These are phyloP conservation scores for Nomada hirtipes DNA, from an alignment of 2,888 invertebrate species.

Conservation along the genomic window DNA sequence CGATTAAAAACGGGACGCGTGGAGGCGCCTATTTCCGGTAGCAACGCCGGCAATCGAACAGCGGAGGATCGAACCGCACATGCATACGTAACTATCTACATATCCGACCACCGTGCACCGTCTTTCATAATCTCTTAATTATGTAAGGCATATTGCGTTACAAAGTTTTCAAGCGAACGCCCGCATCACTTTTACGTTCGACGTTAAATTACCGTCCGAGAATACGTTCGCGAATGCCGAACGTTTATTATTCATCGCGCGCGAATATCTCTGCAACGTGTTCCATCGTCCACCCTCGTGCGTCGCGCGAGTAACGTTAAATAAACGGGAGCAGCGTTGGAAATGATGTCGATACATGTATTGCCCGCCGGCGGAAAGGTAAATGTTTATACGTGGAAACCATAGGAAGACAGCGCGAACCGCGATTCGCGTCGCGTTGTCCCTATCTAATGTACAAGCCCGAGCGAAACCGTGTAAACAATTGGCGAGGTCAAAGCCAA, in stretches of 20 bases:
- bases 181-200: background rate
- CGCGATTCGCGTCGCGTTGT: constrained; percentile 45
- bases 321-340: constrained; percentile 17
- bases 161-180: background rate
- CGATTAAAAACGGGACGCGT: background rate
- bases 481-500: constrained; percentile 56
- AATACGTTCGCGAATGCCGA: background rate
- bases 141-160: constrained; percentile 29
- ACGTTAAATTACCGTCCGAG: background rate
- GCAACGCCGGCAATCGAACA: background rate
- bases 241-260: constrained; percentile 8
- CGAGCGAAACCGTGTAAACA: constrained; percentile 56
- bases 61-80: background rate
- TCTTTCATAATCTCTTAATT: constrained; percentile 49
- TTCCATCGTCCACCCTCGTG: background rate
- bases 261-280: background rate
- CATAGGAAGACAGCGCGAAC: background rate
- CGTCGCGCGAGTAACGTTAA: background rate
- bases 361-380: background rate
- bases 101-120: background rate
- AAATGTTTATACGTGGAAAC: constrained; percentile 28
- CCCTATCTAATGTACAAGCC: background rate
- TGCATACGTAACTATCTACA: background rate
- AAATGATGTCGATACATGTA: constrained; percentile 9
- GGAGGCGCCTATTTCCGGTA: background rate